A percentile compares a stretch with the other conserved stretches of the same genome.
These are phyloP conservation scores for Malurus melanocephalus DNA, from an alignment of 2,113 vertebrate species.

Conservation along the genomic window DNA sequence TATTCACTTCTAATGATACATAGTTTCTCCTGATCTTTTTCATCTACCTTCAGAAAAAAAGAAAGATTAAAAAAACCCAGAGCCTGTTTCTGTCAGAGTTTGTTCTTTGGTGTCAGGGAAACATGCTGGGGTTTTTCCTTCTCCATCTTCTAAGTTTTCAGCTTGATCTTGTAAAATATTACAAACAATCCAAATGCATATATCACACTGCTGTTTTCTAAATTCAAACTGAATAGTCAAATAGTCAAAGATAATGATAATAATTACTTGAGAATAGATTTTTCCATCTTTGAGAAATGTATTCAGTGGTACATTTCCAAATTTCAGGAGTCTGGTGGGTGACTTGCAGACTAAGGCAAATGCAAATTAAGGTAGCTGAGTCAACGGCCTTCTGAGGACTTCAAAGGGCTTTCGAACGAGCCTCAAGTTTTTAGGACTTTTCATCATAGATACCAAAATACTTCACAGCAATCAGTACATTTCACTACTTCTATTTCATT, in stretches of 20 bases:
- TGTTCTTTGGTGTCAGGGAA: constrained; percentile 59
- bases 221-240: constrained; percentile 45
- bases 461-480: constrained; percentile 36
- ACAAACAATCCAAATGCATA: constrained; percentile 56
- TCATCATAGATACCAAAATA: constrained; percentile 57
- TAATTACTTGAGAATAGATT: constrained; percentile 6
- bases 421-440: constrained; percentile 47
- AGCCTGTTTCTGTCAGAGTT: constrained; percentile 63
- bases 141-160: constrained; percentile 43
- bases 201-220: constrained; percentile 39
- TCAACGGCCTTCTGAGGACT: constrained; percentile 43
- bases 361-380: constrained; percentile 40
- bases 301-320: not conserved
- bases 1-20: constrained; percentile 70
- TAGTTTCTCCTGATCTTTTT: constrained; percentile 65
- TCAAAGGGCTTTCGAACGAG: constrained; percentile 40
- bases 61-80: constrained; percentile 51
- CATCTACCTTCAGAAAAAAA: constrained; percentile 69
- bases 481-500: constrained; percentile 19
- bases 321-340: not conserved
- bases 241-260: constrained; percentile 26
- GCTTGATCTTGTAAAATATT: constrained; percentile 68
- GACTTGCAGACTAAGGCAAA: constrained; percentile 45
- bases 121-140: constrained; percentile 53
- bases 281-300: not conserved